Conservation (phyloP, 2,888 invertebrate genomes). For the Myopa testacea region DNA sequence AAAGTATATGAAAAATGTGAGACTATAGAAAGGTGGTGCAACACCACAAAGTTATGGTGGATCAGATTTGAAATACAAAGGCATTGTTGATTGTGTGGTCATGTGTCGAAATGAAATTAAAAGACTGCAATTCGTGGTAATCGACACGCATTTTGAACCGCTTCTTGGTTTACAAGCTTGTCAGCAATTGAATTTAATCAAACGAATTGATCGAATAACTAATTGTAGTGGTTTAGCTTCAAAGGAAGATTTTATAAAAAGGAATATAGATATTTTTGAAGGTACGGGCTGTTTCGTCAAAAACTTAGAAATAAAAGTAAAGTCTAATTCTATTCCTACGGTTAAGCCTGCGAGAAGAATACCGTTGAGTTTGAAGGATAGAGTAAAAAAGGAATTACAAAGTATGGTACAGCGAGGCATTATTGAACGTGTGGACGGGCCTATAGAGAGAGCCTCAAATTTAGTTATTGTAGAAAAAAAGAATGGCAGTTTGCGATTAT, state of each 20-base stretch:
- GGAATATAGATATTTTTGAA: conserved; percentile 43
- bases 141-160: conserved; percentile 38
- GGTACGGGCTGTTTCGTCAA: conserved; percentile 43
- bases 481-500: too few relatives aligned
- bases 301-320: conserved; percentile 44
- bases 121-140: conserved; percentile 43
- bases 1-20: conserved; percentile 36
- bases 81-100: conserved; percentile 23
- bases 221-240: too few relatives aligned
- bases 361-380: conserved; percentile 38
- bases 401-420: too few relatives aligned
- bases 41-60: conserved; percentile 8
- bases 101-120: conserved; percentile 43
- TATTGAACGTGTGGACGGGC: too few relatives aligned
- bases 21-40: conserved; percentile 35
- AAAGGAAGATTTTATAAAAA: not conserved
- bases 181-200: conserved; percentile 40
- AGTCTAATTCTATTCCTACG: conserved; percentile 34
- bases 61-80: conserved; percentile 35
- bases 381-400: conserved; percentile 25
- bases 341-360: conserved; percentile 45
- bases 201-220: too few relatives aligned
- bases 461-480: too few relatives aligned
- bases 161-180: conserved; percentile 31
- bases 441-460: too few relatives aligned